Base-by-base conservation (phyloP, 2,113 vertebrate genomes). In the Mustela nigripes region DNA sequence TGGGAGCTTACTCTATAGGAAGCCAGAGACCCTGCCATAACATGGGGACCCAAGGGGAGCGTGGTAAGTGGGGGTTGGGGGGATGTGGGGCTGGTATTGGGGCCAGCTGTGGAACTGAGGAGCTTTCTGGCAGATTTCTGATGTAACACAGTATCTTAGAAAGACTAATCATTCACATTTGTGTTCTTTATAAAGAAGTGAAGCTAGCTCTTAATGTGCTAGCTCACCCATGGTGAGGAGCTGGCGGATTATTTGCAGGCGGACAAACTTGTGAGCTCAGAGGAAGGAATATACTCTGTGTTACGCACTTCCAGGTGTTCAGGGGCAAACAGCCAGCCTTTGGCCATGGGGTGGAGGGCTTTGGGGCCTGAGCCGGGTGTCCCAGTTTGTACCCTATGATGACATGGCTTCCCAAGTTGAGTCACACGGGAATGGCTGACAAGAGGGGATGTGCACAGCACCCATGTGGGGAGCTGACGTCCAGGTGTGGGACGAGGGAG, bases 301-400 rank as follows among this genome's bases (percentile, higher is more conserved):
- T 21, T 18, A 11, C 3, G 11, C 24, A 24, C 24, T 31, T 3
- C 48, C 2, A n/a, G 53, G 58, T 16, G 2, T 76, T 24, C 63
- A 9, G 5, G n/a, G 21, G 31, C 11, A 2, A 39, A 5, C 0
- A 12, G 24, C 36, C 24, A 14, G 24, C 39, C 48, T 67, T 71
- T 39, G 67, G 48, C 33, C 1, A 0, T 26, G 24, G 53, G 11
- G 11, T 11, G 18, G 84, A 31, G 50, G 2, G 26, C n/a, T 28
- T 22, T 12, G 56, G 28, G 76, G 42, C 67, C 50, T 14, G 6
- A 18, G 12, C 3, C 1, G 39, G 14, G 74, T 69, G 9, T 24
- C 39, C 24, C 2, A 31, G 19, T 31, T 26, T 24, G 6, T 1
- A 4, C 18, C 60, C 60, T 73, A 1, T 0, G 31, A 7, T 42